phyloP scores from a whole-genome alignment of 2,888 invertebrate genomes.

The Pseudanteris insignis region DNA sequence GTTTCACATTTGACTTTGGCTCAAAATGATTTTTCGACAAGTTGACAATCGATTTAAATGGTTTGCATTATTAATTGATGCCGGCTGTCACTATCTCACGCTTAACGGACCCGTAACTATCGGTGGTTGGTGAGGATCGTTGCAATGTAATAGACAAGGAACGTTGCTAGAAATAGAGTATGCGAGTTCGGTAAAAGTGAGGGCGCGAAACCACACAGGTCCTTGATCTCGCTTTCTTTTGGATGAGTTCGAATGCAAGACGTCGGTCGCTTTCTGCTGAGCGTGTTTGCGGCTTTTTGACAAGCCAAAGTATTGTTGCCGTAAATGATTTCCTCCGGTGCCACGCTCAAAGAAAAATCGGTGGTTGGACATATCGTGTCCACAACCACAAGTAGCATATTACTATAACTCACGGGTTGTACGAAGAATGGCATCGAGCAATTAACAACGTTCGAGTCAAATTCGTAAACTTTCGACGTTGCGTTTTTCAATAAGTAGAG shows the following conservation, averaged over 20 bases:
- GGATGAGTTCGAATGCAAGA: slow-evolving; percentile 81
- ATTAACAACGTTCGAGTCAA: slow-evolving; percentile 49
- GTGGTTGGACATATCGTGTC: slow-evolving; percentile 71
- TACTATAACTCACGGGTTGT: slow-evolving; percentile 79
- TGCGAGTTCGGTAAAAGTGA: slow-evolving; percentile 20
- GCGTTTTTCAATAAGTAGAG: slow-evolving; percentile 65
- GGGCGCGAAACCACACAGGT: slow-evolving; percentile 59
- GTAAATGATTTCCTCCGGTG: slow-evolving; percentile 66
- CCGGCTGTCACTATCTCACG: slow-evolving; percentile 5
- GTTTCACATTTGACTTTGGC: slow-evolving; percentile 52
- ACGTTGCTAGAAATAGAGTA: slow-evolving; percentile 15
- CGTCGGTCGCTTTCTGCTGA: slow-evolving; percentile 75
- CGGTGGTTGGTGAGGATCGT: slow-evolving; percentile 25
- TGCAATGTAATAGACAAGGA: slow-evolving; percentile 27
- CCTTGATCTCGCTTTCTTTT: slow-evolving; percentile 72
- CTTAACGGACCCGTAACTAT: slow-evolving; percentile 28
- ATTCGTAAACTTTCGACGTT: slow-evolving; percentile 53
- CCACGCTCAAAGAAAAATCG: slow-evolving; percentile 66
- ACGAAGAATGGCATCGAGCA: slow-evolving; percentile 74
- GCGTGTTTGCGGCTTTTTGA: slow-evolving; percentile 68
- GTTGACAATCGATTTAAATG: slow-evolving; percentile 39
- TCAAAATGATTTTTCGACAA: slow-evolving; percentile 35
- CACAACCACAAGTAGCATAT: slow-evolving; percentile 81
- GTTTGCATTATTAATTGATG: slow-evolving; percentile 19
- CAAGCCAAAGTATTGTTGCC: slow-evolving; percentile 73